phyloP scores from a whole-genome alignment of 2,797 vertebrate species.

The Coregonus ussuriensis region DNA sequence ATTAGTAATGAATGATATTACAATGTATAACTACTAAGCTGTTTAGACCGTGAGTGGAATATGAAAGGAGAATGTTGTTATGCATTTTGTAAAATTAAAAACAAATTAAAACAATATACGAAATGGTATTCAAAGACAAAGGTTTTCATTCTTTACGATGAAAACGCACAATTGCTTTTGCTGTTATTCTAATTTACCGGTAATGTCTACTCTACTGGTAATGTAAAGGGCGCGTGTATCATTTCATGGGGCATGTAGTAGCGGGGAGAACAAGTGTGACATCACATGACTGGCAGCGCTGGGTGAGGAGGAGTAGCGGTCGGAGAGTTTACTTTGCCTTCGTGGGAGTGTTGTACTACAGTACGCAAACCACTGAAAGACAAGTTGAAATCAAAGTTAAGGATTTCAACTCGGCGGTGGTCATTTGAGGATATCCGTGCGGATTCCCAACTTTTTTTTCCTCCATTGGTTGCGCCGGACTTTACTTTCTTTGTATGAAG shows the following conservation, averaged over 20 bases:
- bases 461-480: constrained; percentile 25
- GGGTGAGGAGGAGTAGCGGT: constrained; percentile 30
- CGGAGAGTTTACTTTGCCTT: constrained; percentile 65
- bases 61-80: neutral
- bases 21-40: neutral
- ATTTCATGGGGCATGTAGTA: neutral
- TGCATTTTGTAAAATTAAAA: neutral
- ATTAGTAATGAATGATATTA: neutral
- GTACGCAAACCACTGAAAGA: constrained; percentile 4
- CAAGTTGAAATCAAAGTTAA: constrained; percentile 15
- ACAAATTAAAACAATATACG: neutral
- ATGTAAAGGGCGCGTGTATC: neutral
- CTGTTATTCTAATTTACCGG: neutral
- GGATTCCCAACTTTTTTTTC: constrained; percentile 37
- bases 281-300: constrained; percentile 70
- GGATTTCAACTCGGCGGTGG: neutral
- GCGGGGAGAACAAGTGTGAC: constrained; percentile 46
- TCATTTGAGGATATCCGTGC: constrained; percentile 17
- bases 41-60: neutral
- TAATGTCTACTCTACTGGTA: neutral
- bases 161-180: neutral
- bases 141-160: neutral
- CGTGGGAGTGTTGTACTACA: constrained; percentile 58
- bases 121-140: neutral
- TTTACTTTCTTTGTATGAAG: constrained; percentile 29